Evolutionary conservation across 1,140 invertebrate genomes (phyloP).

Genomic region (Wiebesia pumilae): DNA sequence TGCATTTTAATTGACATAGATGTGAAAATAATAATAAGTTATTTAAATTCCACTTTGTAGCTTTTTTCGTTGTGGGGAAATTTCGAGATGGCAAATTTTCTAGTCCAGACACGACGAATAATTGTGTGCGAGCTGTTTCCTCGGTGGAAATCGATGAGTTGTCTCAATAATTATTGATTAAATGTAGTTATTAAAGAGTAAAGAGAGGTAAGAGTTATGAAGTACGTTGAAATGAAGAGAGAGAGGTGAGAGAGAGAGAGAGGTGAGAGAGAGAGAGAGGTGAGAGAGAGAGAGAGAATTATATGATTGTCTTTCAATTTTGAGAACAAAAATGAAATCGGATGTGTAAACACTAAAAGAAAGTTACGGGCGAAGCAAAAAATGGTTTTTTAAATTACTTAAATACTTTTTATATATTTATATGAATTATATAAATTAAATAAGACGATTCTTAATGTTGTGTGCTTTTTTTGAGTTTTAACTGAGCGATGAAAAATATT

Average conservation of each 20-base stretch:
- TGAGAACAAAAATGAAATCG: conserved; percentile 37
- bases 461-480: conserved; percentile 56
- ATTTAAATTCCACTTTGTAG: conserved; percentile 38
- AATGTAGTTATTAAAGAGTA: conserved; percentile 47
- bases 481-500: conserved; percentile 29
- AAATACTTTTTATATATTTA: conserved; percentile 56
- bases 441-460: conserved; percentile 55
- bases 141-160: conserved; percentile 43
- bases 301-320: conserved; percentile 53
- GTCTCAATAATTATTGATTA: conserved; percentile 49
- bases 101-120: conserved; percentile 54
- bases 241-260: background rate
- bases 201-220: conserved; percentile 19
- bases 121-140: conserved; percentile 34
- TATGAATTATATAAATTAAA: conserved; percentile 54
- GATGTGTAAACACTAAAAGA: conserved; percentile 32
- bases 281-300: background rate
- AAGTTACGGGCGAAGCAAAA: conserved; percentile 37
- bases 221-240: conserved; percentile 8
- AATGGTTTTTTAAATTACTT: conserved; percentile 40
- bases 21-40: background rate
- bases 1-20: background rate
- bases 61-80: conserved; percentile 26
- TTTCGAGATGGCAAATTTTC: conserved; percentile 50
- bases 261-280: conserved; percentile 23